phyloP scores from a whole-genome alignment of 2,113 vertebrate species.

The Eurystomus gularis region DNA sequence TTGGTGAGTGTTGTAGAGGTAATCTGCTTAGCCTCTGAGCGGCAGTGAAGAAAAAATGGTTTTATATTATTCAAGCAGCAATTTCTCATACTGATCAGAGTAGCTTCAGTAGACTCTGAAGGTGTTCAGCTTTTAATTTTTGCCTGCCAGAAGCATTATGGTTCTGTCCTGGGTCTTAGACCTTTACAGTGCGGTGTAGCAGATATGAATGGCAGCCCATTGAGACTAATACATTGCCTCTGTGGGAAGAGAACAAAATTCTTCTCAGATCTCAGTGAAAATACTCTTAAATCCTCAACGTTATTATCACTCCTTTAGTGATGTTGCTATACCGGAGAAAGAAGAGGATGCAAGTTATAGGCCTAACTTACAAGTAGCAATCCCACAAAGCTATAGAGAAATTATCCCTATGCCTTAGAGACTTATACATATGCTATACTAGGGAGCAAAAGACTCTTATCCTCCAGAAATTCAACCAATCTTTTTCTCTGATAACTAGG shows the following conservation, averaged over 20 bases:
- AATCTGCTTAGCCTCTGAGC: neutral
- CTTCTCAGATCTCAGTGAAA: neutral
- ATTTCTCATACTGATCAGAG: neutral
- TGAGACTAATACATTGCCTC: neutral
- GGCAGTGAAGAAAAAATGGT: neutral
- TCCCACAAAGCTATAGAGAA: neutral
- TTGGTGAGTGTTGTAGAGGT: neutral
- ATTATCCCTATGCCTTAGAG: neutral
- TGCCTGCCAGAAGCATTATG: neutral
- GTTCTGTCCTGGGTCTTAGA: neutral
- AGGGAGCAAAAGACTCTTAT: neutral
- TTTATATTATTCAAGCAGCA: conserved; percentile 1
- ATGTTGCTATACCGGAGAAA: neutral
- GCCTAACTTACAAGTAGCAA: neutral
- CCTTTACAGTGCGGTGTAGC: neutral
- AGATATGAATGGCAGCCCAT: neutral
- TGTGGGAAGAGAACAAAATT: neutral
- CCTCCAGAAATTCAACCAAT: neutral
- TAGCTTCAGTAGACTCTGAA: neutral
- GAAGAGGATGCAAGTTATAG: neutral
- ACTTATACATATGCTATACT: neutral
- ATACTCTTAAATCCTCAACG: neutral
- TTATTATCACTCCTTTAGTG: neutral
- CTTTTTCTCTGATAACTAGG: neutral
- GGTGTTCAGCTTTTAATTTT: neutral